Percentiles rank a stretch among this genome's conserved stretches.
These are phyloP conservation scores for Aphodius sticticus DNA, from an alignment of 2,888 invertebrate genomes.

Conservation along the genomic window DNA sequence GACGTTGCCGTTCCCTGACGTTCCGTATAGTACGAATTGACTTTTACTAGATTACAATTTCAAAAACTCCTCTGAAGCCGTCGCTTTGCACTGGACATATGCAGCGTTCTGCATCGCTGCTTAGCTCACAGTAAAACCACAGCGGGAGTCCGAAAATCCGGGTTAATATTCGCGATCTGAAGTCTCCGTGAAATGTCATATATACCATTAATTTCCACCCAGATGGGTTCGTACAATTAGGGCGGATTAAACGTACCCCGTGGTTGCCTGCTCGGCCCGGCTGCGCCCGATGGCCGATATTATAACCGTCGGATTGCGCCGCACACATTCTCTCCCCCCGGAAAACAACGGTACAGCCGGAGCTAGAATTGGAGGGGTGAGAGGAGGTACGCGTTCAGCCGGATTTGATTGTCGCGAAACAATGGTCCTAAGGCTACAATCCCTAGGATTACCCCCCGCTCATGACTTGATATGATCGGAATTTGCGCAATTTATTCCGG, in stretches of 20 bases:
- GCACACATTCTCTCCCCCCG: not conserved
- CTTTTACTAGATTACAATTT: too few species aligned
- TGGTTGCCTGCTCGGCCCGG: constrained; percentile 14
- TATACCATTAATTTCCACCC: constrained; percentile 43
- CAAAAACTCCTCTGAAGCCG: too few species aligned
- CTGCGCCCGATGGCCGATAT: constrained; percentile 11
- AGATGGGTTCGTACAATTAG: constrained; percentile 44
- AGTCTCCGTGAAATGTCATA: constrained; percentile 39
- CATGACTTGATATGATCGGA: constrained; percentile 30
- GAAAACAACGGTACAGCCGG: not conserved
- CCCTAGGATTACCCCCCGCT: constrained; percentile 16
- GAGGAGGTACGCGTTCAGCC: constrained; percentile 29
- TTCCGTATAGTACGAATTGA: too few species aligned
- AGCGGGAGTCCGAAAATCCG: constrained; percentile 16
- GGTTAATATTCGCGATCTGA: constrained; percentile 28
- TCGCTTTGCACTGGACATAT: not conserved
- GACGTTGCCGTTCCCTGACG: too few species aligned
- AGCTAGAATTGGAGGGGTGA: not conserved
- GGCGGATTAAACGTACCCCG: constrained; percentile 39
- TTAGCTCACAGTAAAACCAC: not conserved
- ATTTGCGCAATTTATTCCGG: constrained; percentile 29
- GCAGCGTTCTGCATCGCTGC: not conserved
- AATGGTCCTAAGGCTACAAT: constrained; percentile 33
- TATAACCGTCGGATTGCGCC: not conserved
- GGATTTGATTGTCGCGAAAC: constrained; percentile 34